These are phyloP conservation scores for Falco novaeseelandiae DNA, from an alignment of 2,797 vertebrate genomes.

Conservation along the genomic window DNA sequence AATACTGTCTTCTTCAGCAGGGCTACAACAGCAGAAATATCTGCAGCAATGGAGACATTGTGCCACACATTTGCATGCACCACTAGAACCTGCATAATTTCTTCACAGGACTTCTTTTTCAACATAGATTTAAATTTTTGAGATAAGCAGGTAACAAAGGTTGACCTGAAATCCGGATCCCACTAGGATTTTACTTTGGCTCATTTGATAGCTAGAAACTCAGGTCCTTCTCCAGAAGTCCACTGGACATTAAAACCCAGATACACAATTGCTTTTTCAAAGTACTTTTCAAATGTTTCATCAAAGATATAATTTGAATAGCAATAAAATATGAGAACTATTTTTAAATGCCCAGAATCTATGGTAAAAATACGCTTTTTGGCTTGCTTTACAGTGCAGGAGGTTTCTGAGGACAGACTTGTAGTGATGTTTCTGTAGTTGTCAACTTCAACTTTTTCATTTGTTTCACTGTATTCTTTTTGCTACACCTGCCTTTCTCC, in stretches of 20 bases:
- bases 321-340: neutral
- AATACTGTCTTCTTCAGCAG: neutral
- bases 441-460: neutral
- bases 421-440: neutral
- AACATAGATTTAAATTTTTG: neutral
- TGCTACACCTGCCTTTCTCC: neutral
- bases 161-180: neutral
- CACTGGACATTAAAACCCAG: neutral
- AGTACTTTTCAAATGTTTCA: neutral
- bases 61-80: neutral
- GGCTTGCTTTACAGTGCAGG: neutral
- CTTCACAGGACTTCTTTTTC: neutral
- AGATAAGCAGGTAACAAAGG: neutral
- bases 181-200: neutral
- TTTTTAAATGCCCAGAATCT: neutral
- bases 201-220: neutral
- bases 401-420: neutral
- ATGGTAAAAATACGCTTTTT: neutral
- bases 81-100: neutral
- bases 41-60: neutral
- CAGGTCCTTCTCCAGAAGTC: neutral
- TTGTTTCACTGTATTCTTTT: neutral
- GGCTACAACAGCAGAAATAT: neutral
- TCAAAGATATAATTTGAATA: neutral
- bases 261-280: neutral